Evolutionary conservation across 1,140 invertebrate species (phyloP), one percentile per base, ranked within the genome.

Genomic region (Aphelenchoides avenae): DNA sequence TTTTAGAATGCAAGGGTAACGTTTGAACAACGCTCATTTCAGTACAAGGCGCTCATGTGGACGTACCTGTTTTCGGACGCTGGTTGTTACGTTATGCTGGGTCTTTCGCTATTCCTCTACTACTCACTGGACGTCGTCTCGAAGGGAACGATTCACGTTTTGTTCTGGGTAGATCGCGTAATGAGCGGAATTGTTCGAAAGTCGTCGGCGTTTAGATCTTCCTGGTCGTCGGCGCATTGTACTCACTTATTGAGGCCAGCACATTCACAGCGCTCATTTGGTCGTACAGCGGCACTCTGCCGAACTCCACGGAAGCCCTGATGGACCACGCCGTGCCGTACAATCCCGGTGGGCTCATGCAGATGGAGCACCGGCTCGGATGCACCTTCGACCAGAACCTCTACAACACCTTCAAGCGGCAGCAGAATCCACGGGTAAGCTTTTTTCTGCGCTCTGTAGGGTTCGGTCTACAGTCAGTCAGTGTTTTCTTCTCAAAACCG

Each of bases 381-480:
- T 73, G 71, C 54, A 73, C 64, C 22, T 73, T 73, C 39, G 62
- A 73, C 31, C 70, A 77, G 33, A 75, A 71, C 46, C 57, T 73
- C 9, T 73, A 73, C 42, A 52, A 68, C 9, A 55, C 63, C 2
- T 71, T 57, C 31, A 58, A 75, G 51, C 34, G 71, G n/a, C 57
- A 54, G 33, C 31, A 49, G 24, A 73, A 76, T 49, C 69, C 69
- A 13, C 64, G 58, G 52, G 70, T 72, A 27, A 61, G 51, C 11
- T 26, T 31, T 52, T 54, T 39, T 27, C n/a, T n/a, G 11, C 15
- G 65, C 20, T 5, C n/a, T n/a, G n/a, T n/a, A n/a, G n/a, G n/a
- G 11, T 29, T 43, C 24, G 11, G 11, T 31, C 20, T 1, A 7
- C 22, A n/a, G 18, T 40, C 18, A 5, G n/a, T n/a, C n/a, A n/a